Evolutionary conservation across 2,888 invertebrate genomes (phyloP).

Genomic region (Epinotia ramella): DNA sequence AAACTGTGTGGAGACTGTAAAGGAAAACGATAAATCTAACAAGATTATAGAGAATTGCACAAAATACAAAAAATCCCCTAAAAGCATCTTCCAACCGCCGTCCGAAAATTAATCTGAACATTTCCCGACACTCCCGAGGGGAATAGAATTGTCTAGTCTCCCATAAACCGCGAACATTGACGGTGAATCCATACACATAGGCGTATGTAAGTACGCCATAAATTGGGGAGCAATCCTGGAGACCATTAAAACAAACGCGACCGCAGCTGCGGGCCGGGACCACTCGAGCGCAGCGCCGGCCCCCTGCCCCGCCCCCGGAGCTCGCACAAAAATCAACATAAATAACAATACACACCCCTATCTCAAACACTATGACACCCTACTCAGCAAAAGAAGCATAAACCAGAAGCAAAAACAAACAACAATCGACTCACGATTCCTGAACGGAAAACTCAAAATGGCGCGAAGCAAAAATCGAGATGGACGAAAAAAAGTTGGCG

Average conservation of each 20-base stretch:
- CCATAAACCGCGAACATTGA: constrained; percentile 62
- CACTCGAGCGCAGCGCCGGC: constrained; percentile 78
- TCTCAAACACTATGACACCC: constrained; percentile 76
- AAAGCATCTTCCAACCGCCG: constrained; percentile 37
- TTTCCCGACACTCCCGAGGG: constrained; percentile 50
- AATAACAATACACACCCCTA: constrained; percentile 85
- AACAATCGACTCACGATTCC: constrained; percentile 50
- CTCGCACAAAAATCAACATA: constrained; percentile 83
- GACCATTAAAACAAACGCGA: constrained; percentile 81
- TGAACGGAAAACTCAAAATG: constrained; percentile 52
- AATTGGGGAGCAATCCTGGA: constrained; percentile 65
- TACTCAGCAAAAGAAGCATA: constrained; percentile 51
- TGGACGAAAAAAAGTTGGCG: constrained; percentile 54
- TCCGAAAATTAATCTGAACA: constrained; percentile 51
- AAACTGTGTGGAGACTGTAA: neutral
- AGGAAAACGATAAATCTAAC: constrained; percentile 19
- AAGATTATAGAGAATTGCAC: constrained; percentile 13
- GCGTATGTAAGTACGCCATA: constrained; percentile 66
- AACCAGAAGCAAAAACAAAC: constrained; percentile 48
- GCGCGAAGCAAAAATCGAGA: constrained; percentile 22
- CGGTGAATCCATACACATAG: constrained; percentile 56
- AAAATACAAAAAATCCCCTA: constrained; percentile 34
- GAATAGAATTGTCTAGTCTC: constrained; percentile 67
- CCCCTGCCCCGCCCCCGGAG: constrained; percentile 77
- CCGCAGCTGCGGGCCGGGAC: constrained; percentile 74